These are phyloP conservation scores for Bombycilla garrulus DNA, from an alignment of 2,113 vertebrate species.

Conservation along the genomic window DNA sequence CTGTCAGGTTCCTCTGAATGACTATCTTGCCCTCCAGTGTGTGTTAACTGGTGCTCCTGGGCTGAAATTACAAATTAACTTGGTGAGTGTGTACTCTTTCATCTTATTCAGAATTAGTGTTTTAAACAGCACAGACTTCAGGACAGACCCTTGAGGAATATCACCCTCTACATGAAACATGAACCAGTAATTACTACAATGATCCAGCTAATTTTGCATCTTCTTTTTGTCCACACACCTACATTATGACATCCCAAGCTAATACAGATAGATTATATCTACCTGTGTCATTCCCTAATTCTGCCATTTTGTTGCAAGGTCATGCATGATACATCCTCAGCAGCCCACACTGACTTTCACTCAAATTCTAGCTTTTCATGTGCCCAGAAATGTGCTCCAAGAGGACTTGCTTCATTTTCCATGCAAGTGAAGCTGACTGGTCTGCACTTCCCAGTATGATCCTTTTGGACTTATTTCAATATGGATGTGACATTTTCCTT, in stretches of 20 bases:
- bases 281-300: not conserved
- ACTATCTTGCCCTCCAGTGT: not conserved
- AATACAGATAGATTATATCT: not conserved
- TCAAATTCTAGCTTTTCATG: not conserved
- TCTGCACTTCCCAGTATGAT: not conserved
- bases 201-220: not conserved
- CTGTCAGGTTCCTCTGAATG: not conserved
- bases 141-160: not conserved
- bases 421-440: not conserved
- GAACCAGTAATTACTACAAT: not conserved
- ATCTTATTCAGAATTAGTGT: not conserved
- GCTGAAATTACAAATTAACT: not conserved
- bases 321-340: fast-evolving
- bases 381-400: not conserved
- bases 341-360: not conserved
- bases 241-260: not conserved
- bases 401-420: not conserved
- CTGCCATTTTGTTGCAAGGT: not conserved
- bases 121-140: not conserved
- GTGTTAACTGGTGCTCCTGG: not conserved
- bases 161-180: fast-evolving
- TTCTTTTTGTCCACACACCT: not conserved
- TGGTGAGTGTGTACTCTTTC: not conserved
- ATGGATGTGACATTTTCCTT: not conserved
- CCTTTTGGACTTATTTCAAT: not conserved